Evolutionary conservation across 2,113 vertebrate genomes (phyloP), one percentile per base, ranked within the genome.

Genomic region (Alosa alosa): DNA sequence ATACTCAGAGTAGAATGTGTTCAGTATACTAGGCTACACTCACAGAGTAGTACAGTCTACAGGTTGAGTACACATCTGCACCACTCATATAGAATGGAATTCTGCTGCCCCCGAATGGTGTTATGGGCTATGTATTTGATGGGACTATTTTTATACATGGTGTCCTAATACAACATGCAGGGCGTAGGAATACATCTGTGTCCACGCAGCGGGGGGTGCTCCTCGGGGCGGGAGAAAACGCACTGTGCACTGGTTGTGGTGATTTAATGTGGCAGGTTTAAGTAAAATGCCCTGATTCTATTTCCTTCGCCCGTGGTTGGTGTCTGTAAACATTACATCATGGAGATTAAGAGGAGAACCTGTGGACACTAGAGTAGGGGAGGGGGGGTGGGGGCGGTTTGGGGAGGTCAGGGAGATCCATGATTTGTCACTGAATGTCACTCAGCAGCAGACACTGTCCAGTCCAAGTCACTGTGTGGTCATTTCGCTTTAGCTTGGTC

Each of bases 181-280:
- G 22, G 60, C n/a, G 60, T 64, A 64, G 60, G 60, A 64, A 1
- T 64, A n/a, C 60, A 64, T 64, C 20, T 64, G 3, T 22, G 60
- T 64, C 2, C 60, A n/a, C 4, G 4, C 6, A n/a, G 22, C 0
- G 60, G 22, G 20, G 0, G 60, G 60, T 72, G 10, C 13, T 31
- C 64, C 22, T 2, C 64, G 9, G 64, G 25, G n/a, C 64, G 15
- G 3, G 64, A 72, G 25, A 72, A 72, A 31, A 7, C 64, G 25
- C 64, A 72, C 25, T 72, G 64, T 25, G 25, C 64, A 72, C 25
- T 72, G 64, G 25, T 36, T 15, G 64, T 25, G 64, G 64, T 72
- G 64, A 72, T 72, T 72, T 72, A 72, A 72, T 36, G 64, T 72
- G 64, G 13, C 64, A 72, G 25, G 8, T 72, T 72, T 72, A 72